Base-by-base conservation (phyloP, 2,888 invertebrate species). In the Cacoxenus indagator region DNA sequence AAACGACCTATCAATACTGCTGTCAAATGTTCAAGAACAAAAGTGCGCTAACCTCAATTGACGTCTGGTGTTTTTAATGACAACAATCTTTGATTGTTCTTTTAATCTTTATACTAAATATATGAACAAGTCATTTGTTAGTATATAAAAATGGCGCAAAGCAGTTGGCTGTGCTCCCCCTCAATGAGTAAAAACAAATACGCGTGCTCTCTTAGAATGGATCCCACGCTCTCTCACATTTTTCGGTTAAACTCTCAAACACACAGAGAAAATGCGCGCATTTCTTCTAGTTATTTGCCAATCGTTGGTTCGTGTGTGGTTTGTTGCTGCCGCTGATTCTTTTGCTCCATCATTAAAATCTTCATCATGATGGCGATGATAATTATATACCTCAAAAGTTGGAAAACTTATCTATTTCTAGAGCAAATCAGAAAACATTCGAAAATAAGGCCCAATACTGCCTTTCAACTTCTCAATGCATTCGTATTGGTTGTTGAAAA, bases 361-460 rank as follows among this genome's bases (percentile, higher is more conserved):
- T 24, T 43, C 45, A 26, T 22, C 22, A 55, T 24, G 14, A 55
- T 24, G 26, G 19, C 9, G n/a, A 19, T n/a, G 17, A 59, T n/a
- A 24, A 62, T 62, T 62, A 62, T 37, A 24, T 62, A 45, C 61
- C 61, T 43, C 45, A 62, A 62, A 62, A 62, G 68, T 68, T 68
- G 76, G 77, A 77, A 76, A 80, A 81, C 83, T 76, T 80, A 83
- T 80, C 83, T 83, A 83, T 80, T 80, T 83, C 80, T 76, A 82
- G 80, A 82, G 76, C 67, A 70, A 17, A 11, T 37, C 17, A 51
- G 22, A 51, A 66, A n/a, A n/a, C n/a, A 55, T 55, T 65, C 55
- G 54, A 43, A 62, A 62, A 55, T 17, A 51, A 9, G 14, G n/a
- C n/a, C 2, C 19, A 17, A 17, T 51, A 46, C 51, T 51, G n/a